Evolutionary conservation across 30 jellyfish, hydroid and myxozoan species (phyloP), one percentile per base, ranked within the genome.

Genomic region (Aurelia aurita): DNA sequence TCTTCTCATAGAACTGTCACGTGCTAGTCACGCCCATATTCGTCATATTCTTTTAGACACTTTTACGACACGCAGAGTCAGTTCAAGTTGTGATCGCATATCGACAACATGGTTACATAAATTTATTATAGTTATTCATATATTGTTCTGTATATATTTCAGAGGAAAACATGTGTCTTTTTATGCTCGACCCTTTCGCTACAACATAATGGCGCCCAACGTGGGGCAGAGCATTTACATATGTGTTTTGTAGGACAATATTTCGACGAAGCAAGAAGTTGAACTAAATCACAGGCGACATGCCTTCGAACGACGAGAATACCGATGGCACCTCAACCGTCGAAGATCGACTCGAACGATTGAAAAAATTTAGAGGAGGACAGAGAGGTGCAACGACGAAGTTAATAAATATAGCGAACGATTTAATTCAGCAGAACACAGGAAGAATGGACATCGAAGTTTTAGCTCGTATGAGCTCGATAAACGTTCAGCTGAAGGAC

Each of bases 171-270:
- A 34, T 34, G 46, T 34, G 46, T 34, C 2, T n/a, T 34, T 34
- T 34, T 34, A 34, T 34, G 46, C 46, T 34, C 6, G 46, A 2
- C 46, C 46, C 46, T 34, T 34, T 34, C 65, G 6, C 5, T 13
- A 54, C 65, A 54, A 54, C 65, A 54, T 54, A 54, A 54, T 54
- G 65, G 65, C 65, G 25, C 65, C 65, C 65, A 54, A 54, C 65
- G 25, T 54, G 65, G 65, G 65, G 65, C 65, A 34, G 46, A 34
- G 46, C 46, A 34, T 0, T 34, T 34, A 3, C 46, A 34, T 34
- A 34, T 34, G 46, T 2, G 4, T 34, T 34, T 34, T 34, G 7
- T 34, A 34, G 46, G 7, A 10, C 10, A 34, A 34, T 34, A 34
- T 47, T 47, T 12, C 1, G 65, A 18, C 22, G 25, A 54, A 54